These are phyloP conservation scores for Nymphalis c-album DNA, from an alignment of 2,888 invertebrate genomes.

Conservation along the genomic window DNA sequence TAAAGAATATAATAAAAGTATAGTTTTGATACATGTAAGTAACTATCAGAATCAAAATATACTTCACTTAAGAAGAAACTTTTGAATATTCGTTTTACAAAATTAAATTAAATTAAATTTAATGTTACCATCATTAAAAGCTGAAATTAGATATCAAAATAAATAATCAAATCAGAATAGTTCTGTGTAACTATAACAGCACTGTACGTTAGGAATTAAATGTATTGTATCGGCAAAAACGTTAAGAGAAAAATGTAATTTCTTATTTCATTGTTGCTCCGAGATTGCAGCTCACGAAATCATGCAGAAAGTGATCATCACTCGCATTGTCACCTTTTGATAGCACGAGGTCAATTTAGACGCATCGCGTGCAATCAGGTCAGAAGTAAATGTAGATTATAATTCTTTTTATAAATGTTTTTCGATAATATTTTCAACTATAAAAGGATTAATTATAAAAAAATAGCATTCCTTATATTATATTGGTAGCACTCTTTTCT, in stretches of 20 bases:
- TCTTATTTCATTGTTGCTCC: slow-evolving; percentile 19
- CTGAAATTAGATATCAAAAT: too few relatives aligned
- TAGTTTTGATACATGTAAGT: too few relatives aligned
- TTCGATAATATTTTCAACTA: slow-evolving; percentile 1
- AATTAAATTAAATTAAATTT: too few relatives aligned
- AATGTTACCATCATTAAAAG: too few relatives aligned
- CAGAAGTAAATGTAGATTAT: slow-evolving; percentile 14
- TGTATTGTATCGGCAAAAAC: not conserved
- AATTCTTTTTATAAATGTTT: not conserved
- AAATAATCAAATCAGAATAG: too few relatives aligned
- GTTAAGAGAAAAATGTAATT: slow-evolving; percentile 21
- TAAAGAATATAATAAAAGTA: too few relatives aligned
- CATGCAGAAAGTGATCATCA: slow-evolving; percentile 25
- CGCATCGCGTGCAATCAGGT: slow-evolving; percentile 21
- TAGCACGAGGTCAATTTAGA: slow-evolving; percentile 26
- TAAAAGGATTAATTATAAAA: too few relatives aligned
- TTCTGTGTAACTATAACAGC: too few relatives aligned
- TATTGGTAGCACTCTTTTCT: not conserved
- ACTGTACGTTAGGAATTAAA: too few relatives aligned
- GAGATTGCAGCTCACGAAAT: slow-evolving; percentile 19
- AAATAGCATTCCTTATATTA: not conserved
- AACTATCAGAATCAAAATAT: too few relatives aligned
- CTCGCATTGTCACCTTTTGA: slow-evolving; percentile 21
- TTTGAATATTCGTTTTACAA: too few relatives aligned
- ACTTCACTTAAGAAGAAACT: too few relatives aligned